Evolutionary conservation across 2,888 invertebrate genomes (phyloP), one percentile per base, ranked within the genome.

Genomic region (Erebia epiphron): DNA sequence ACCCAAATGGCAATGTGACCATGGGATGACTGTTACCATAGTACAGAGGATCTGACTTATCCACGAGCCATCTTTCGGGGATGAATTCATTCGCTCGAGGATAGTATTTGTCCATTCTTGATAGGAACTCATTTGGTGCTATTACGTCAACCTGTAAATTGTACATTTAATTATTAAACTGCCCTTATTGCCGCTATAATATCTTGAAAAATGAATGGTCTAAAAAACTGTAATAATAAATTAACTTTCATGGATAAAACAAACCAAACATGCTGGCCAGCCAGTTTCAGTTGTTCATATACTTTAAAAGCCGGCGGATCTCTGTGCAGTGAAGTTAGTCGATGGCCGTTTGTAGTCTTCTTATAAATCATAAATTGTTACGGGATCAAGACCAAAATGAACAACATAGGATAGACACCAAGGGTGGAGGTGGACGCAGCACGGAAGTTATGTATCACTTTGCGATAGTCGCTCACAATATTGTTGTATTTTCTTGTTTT

Each of bases 81-180:
- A 94, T 79, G 79, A 94, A 96, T 52, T 93, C 87, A 0, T 90
- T 82, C 1, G 95, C 90, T 62, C 93, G 84, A 2, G 94, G 89
- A 79, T 95, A 96, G 80, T 95, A 90, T 76, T 94, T 84, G 16
- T 92, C 92, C 74, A 83, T 65, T 54, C 78, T 85, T 72, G 96
- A 95, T 73, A 96, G 93, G 67, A 95, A 95, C 82, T 96, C 95
- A 73, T 96, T 96, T 73, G 96, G 96, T 82, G 97, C 95, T 67
- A 97, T 92, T 0, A 97, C 95, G 81, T 96, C 96, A 0, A 96
- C 95, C 96, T 97, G 86, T 41, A 92, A 88, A 18, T 49, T 7
- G 41, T 60, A 60, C 11, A 16, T 4, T n/a, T 61, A 43, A 16
- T 18, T 41, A 35, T 14, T n/a, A n/a, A 35, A 2, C 35, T 35